Percentiles rank a stretch among this genome's conserved stretches.
phyloP scores from a whole-genome alignment of 2,797 vertebrate genomes.

The Enteromius afrohamiltoni region DNA sequence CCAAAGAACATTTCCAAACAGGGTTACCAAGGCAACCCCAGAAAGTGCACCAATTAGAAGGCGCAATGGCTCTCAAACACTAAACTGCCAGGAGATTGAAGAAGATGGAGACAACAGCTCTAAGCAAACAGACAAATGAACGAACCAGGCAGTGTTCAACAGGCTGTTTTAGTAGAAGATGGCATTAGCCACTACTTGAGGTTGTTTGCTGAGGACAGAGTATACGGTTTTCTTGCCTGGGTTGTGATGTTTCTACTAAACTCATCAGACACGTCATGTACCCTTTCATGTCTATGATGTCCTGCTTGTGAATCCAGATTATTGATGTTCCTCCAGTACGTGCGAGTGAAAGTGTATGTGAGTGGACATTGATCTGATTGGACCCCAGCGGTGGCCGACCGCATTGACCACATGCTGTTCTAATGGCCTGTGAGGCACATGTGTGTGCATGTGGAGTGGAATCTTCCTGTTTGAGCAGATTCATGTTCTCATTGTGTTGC shows the following conservation, averaged over 20 bases:
- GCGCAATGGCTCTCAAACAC: slow-evolving; percentile 50
- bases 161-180: slow-evolving; percentile 23
- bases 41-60: slow-evolving; percentile 59
- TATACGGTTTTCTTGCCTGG: background rate
- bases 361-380: slow-evolving; percentile 41
- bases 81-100: slow-evolving; percentile 58
- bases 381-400: slow-evolving; percentile 16
- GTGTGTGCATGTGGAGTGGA: slow-evolving; percentile 41
- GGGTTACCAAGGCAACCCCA: slow-evolving; percentile 63
- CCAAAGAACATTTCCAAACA: slow-evolving; percentile 50
- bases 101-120: slow-evolving; percentile 33
- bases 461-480: background rate
- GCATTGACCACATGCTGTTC: slow-evolving; percentile 40
- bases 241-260: slow-evolving; percentile 20
- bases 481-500: background rate
- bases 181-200: slow-evolving; percentile 28
- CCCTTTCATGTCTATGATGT: slow-evolving; percentile 13
- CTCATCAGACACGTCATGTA: background rate
- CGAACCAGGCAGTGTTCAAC: slow-evolving; percentile 37
- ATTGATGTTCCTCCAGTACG: slow-evolving; percentile 23
- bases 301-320: slow-evolving; percentile 12
- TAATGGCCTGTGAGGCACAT: slow-evolving; percentile 41
- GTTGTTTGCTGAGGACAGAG: background rate
- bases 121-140: slow-evolving; percentile 54
- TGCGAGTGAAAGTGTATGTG: slow-evolving; percentile 7